These are phyloP conservation scores for Notocelia uddmanniana DNA, from an alignment of 2,888 invertebrate genomes.

Conservation along the genomic window DNA sequence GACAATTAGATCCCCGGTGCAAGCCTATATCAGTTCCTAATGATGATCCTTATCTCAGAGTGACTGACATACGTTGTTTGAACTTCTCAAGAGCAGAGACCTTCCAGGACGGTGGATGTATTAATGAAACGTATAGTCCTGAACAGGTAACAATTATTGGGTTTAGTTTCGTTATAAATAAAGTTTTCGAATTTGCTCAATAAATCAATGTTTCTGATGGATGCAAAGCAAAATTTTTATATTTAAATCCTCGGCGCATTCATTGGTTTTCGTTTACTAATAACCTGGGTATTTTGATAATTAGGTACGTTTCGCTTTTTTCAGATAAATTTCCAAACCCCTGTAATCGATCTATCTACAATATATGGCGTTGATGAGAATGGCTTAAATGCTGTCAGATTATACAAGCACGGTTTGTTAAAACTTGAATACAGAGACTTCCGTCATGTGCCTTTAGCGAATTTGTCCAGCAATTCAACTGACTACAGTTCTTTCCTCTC, in stretches of 20 bases:
- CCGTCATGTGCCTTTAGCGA: conserved; percentile 60
- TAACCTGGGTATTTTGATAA: not conserved
- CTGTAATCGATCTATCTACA: conserved; percentile 69
- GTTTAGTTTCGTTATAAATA: no score
- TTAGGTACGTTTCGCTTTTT: conserved; percentile 35
- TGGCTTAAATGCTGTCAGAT: conserved; percentile 59
- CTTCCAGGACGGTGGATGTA: conserved; percentile 72
- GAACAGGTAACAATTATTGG: conserved; percentile 62
- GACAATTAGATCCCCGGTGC: conserved; percentile 62
- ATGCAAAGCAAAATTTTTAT: no score
- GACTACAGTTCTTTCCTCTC: conserved; percentile 5
- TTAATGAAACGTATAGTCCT: conserved; percentile 61
- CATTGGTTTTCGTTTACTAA: no score
- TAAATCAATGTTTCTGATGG: not conserved
- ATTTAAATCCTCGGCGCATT: no score
- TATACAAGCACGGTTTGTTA: conserved; percentile 64
- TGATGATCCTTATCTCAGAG: conserved; percentile 73
- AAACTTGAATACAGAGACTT: conserved; percentile 61
- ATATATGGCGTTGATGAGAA: conserved; percentile 70
- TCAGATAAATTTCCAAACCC: conserved; percentile 74
- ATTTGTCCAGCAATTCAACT: conserved; percentile 21
- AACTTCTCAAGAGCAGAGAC: conserved; percentile 75
- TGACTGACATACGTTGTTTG: conserved; percentile 71
- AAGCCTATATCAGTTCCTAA: conserved; percentile 67
- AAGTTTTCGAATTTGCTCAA: no score